These are phyloP conservation scores for Oegoconia quadripuncta DNA, from an alignment of 2,888 invertebrate genomes.

Conservation along the genomic window DNA sequence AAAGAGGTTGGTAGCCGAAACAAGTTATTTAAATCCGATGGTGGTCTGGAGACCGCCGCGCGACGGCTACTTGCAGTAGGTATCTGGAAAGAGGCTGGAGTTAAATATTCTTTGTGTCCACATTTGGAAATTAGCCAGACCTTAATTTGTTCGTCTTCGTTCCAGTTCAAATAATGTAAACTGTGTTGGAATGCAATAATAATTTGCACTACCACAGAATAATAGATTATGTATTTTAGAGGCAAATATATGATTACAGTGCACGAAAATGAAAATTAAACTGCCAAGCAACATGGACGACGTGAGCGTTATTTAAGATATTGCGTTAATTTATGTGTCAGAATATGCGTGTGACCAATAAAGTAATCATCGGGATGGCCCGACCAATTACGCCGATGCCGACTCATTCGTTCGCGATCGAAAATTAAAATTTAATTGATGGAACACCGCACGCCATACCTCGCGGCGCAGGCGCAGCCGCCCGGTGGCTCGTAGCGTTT, in stretches of 20 bases:
- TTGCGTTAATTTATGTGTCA: conserved; percentile 20
- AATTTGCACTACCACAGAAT: too few species aligned
- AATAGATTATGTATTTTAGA: too few species aligned
- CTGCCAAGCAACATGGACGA: conserved; percentile 38
- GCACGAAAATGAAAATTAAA: conserved; percentile 47
- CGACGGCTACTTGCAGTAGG: conserved; percentile 40
- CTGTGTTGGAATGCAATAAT: too few species aligned
- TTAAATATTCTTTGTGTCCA: too few species aligned
- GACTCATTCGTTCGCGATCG: conserved; percentile 60
- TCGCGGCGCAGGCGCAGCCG: conserved; percentile 32
- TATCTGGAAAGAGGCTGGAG: conserved; percentile 14
- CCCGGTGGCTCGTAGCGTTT: conserved; percentile 45
- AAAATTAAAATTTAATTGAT: conserved; percentile 75
- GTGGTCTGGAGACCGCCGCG: conserved; percentile 47
- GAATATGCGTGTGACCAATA: conserved; percentile 62
- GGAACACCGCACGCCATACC: conserved; percentile 42
- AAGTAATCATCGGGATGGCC: conserved; percentile 66
- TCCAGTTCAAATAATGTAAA: too few species aligned
- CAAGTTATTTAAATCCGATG: conserved; percentile 71
- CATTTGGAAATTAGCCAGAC: too few species aligned
- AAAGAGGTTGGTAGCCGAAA: conserved; percentile 64
- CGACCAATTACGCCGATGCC: conserved; percentile 61
- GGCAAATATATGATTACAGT: conserved; percentile 19
- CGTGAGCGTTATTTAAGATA: conserved; percentile 45
- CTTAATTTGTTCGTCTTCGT: too few species aligned